These are phyloP conservation scores for Diaphora mendica DNA, from an alignment of 2,888 invertebrate genomes.

Conservation along the genomic window DNA sequence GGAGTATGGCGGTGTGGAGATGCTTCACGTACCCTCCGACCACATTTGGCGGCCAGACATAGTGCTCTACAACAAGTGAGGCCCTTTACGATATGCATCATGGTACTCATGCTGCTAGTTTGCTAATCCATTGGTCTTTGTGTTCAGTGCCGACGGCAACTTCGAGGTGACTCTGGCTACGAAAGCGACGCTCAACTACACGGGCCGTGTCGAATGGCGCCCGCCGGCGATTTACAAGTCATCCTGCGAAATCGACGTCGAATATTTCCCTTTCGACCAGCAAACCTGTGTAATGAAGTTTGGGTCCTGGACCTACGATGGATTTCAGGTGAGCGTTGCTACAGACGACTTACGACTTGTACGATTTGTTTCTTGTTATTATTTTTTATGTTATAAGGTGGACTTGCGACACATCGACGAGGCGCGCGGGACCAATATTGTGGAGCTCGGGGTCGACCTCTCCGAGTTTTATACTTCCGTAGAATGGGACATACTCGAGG, in stretches of 20 bases:
- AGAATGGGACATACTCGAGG: slow-evolving; percentile 99
- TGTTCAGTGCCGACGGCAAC: slow-evolving; percentile 94
- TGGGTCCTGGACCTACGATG: slow-evolving; percentile 98
- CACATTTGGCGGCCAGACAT: slow-evolving; percentile 99
- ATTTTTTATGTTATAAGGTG: slow-evolving; percentile 86
- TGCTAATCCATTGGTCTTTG: neutral
- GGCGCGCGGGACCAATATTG: slow-evolving; percentile 94
- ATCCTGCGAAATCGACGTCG: slow-evolving; percentile 96
- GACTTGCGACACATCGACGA: slow-evolving; percentile 97
- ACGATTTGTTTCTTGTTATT: neutral
- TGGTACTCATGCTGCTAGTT: neutral
- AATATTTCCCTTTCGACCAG: slow-evolving; percentile 97
- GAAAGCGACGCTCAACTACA: slow-evolving; percentile 95
- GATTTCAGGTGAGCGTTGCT: slow-evolving; percentile 90
- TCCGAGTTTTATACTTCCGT: slow-evolving; percentile 99
- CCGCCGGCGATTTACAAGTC: slow-evolving; percentile 98
- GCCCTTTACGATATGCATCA: neutral
- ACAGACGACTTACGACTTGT: neutral
- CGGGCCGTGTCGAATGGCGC: slow-evolving; percentile 96
- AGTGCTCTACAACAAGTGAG: slow-evolving; percentile 97
- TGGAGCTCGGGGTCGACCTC: slow-evolving; percentile 97
- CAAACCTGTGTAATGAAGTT: slow-evolving; percentile 97
- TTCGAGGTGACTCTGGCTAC: slow-evolving; percentile 96
- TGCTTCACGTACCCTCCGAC: slow-evolving; percentile 98
- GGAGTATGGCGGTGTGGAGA: slow-evolving; percentile 97